A percentile compares a stretch with the other conserved stretches of the same genome.
These are phyloP conservation scores for Porites cylindrica DNA, from an alignment of 92 coral and sea anemone genomes.

Conservation along the genomic window DNA sequence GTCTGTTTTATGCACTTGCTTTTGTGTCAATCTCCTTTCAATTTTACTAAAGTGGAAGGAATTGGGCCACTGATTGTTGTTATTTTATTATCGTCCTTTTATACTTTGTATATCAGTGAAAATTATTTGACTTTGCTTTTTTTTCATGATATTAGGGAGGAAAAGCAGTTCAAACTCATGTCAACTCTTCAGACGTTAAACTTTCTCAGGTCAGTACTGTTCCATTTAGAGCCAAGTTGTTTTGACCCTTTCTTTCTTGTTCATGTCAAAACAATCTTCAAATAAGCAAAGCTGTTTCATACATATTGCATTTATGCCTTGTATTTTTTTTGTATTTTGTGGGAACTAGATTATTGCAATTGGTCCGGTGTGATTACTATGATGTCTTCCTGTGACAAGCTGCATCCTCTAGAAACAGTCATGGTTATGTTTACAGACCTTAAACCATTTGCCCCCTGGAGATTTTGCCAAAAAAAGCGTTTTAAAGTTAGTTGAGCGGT, in stretches of 20 bases:
- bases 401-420: no score
- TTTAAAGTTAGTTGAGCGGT: no score
- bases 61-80: background rate
- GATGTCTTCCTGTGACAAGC: no score
- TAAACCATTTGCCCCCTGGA: no score
- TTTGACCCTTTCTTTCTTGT: background rate
- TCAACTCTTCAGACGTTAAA: background rate
- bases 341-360: background rate
- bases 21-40: background rate
- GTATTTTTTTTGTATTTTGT: no score
- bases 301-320: background rate
- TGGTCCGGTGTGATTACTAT: no score
- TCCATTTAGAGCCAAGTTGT: background rate
- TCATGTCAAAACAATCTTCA: constrained; percentile 8
- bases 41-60: background rate
- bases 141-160: background rate
- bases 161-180: background rate
- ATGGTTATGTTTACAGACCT: no score
- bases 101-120: background rate
- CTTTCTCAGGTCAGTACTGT: constrained; percentile 8
- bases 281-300: background rate
- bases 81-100: background rate
- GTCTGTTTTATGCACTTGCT: background rate
- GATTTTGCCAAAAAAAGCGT: no score
- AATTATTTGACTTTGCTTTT: background rate